These are phyloP conservation scores for Teleogryllus occipitalis DNA, from an alignment of 1,140 invertebrate species.

Conservation along the genomic window DNA sequence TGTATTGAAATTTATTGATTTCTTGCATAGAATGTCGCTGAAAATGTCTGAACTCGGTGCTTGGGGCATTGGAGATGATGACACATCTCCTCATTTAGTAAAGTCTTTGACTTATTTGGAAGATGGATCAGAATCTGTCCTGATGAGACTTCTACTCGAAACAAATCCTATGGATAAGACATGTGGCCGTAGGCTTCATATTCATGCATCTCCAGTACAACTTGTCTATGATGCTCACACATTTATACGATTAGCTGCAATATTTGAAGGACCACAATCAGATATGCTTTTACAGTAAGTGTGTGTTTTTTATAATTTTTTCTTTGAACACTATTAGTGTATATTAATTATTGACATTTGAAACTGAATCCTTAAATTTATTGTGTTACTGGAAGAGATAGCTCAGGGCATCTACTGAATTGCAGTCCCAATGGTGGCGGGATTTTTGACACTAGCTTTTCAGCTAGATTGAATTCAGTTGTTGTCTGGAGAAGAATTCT, in stretches of 20 bases:
- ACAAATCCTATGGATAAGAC: slow-evolving; percentile 77
- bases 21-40: neutral
- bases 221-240: slow-evolving; percentile 86
- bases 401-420: no score
- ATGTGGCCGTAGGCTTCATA: slow-evolving; percentile 71
- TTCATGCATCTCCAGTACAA: slow-evolving; percentile 68
- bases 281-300: slow-evolving; percentile 45
- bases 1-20: neutral
- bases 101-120: slow-evolving; percentile 23
- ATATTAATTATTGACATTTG: no score
- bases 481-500: no score
- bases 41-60: slow-evolving; percentile 29
- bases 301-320: neutral
- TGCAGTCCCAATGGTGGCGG: no score
- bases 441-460: no score
- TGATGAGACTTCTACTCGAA: slow-evolving; percentile 72
- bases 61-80: slow-evolving; percentile 48
- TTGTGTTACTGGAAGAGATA: no score
- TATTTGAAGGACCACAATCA: slow-evolving; percentile 70
- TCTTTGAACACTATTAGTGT: no score
- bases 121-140: slow-evolving; percentile 34
- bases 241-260: slow-evolving; percentile 68
- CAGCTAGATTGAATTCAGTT: no score
- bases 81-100: slow-evolving; percentile 26
- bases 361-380: no score